Percentiles rank a stretch among this genome's conserved stretches.
Evolutionary conservation across 2,888 invertebrate species (phyloP).

Genomic region (Furcula furcula): DNA sequence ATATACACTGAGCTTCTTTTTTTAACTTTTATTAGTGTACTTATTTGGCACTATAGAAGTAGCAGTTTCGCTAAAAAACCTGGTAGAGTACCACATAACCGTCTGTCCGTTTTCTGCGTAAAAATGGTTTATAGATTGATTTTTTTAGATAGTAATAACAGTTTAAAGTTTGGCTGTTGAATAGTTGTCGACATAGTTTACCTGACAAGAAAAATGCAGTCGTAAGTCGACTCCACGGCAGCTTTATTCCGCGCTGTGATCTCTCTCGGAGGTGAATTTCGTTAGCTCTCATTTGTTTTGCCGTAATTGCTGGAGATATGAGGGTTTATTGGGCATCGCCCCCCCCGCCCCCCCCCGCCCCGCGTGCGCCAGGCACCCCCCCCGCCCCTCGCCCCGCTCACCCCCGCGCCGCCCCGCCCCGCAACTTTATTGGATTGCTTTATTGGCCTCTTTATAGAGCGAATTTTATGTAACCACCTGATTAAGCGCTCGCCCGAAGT

Average conservation of each 20-base stretch:
- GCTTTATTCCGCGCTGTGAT: slow-evolving; percentile 35
- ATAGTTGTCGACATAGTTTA: too few relatives aligned
- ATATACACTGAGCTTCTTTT: too few relatives aligned
- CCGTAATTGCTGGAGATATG: slow-evolving; percentile 76
- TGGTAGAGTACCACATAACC: too few relatives aligned
- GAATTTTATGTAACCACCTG: slow-evolving; percentile 60
- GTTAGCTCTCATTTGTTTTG: slow-evolving; percentile 79
- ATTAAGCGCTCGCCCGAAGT: slow-evolving; percentile 35
- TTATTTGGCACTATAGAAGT: too few relatives aligned
- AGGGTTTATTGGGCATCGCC: slow-evolving; percentile 52
- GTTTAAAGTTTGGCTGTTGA: too few relatives aligned
- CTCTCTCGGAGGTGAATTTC: slow-evolving; percentile 72
- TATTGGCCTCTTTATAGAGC: slow-evolving; percentile 56
- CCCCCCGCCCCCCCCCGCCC: slow-evolving; percentile 17
- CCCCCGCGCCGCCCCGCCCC: slow-evolving; percentile 35
- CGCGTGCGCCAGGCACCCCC: slow-evolving; percentile 23
- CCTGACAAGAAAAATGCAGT: too few relatives aligned
- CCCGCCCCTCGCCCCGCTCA: slow-evolving; percentile 37
- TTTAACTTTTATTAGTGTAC: too few relatives aligned
- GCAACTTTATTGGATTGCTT: slow-evolving; percentile 63
- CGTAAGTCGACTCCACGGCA: slow-evolving; percentile 32
- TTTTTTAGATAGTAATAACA: too few relatives aligned
- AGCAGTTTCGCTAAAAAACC: too few relatives aligned
- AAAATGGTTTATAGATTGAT: too few relatives aligned
- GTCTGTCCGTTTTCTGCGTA: too few relatives aligned